Evolutionary conservation across 30 jellyfish, hydroid and myxozoan genomes (phyloP).

Genomic region (Hydractinia echinata): DNA sequence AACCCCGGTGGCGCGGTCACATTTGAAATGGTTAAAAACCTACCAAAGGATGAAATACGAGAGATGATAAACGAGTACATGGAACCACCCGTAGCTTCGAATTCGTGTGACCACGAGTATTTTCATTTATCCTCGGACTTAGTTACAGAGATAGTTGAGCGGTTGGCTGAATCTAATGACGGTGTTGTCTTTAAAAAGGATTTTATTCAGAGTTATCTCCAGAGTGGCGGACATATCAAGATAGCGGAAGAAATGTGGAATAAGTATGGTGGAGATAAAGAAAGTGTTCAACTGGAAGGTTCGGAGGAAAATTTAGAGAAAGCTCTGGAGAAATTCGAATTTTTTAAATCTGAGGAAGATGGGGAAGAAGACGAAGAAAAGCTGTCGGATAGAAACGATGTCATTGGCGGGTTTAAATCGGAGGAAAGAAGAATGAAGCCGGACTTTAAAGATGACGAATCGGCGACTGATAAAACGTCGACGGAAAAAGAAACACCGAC

Average conservation of each 20-base stretch:
- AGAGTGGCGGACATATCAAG: not conserved
- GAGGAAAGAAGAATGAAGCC: slow-evolving; percentile 17
- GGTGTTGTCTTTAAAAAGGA: not conserved
- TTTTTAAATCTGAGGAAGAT: not conserved
- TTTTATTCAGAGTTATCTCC: not conserved
- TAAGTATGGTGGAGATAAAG: not conserved
- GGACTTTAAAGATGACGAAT: slow-evolving; percentile 3
- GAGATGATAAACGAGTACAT: not conserved
- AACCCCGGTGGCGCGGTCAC: not conserved
- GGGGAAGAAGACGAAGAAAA: slow-evolving; percentile 28
- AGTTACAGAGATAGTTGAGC: slow-evolving; percentile 1
- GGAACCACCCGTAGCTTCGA: slow-evolving; percentile 21
- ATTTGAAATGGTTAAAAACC: not conserved
- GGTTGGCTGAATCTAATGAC: not conserved
- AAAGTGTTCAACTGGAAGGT: not conserved
- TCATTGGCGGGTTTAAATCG: not conserved
- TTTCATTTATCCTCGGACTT: not conserved
- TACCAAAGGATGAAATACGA: slow-evolving; percentile 15
- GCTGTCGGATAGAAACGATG: not conserved
- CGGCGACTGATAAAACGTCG: not conserved
- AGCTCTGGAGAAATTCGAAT: not conserved
- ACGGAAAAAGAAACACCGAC: too few relatives aligned
- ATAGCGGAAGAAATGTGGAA: slow-evolving; percentile 22
- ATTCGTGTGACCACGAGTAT: slow-evolving; percentile 31
- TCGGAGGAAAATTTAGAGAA: not conserved